These are phyloP conservation scores for Strongylocentrotus purpuratus DNA, from an alignment of 35 echinoderm and acorn worm species.

Conservation along the genomic window DNA sequence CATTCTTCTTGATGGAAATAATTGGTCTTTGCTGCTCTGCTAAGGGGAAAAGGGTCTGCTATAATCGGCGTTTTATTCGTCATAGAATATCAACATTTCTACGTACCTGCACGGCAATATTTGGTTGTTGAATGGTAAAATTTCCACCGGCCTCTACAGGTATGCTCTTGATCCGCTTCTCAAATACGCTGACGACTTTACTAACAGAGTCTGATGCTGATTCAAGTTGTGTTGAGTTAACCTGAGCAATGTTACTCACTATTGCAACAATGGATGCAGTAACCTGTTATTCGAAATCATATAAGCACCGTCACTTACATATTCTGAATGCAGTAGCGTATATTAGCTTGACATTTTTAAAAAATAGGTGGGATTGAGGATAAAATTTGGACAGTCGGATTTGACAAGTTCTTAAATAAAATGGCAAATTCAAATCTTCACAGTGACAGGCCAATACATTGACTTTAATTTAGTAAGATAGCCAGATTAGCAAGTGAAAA, in stretches of 20 bases:
- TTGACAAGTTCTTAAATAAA: too few species aligned
- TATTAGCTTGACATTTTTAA: too few species aligned
- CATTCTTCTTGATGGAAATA: too few species aligned
- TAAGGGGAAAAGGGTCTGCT: neutral
- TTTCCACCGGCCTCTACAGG: neutral
- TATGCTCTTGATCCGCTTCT: neutral
- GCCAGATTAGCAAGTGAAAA: too few species aligned
- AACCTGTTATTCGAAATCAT: neutral
- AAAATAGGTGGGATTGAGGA: too few species aligned
- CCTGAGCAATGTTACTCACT: neutral
- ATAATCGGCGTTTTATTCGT: neutral
- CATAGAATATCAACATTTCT: neutral
- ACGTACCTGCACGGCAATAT: neutral
- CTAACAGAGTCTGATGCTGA: neutral
- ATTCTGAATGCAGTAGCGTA: neutral
- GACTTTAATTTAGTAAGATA: too few species aligned
- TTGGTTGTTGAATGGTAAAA: neutral
- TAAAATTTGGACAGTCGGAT: too few species aligned
- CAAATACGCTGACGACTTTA: neutral
- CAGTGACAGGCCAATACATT: too few species aligned
- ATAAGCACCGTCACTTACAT: neutral
- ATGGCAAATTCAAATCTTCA: too few species aligned
- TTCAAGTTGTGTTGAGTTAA: neutral
- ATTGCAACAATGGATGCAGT: neutral
- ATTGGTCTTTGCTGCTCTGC: too few species aligned